Percentiles rank a stretch among this genome's conserved stretches.
Evolutionary conservation across 2,888 invertebrate genomes (phyloP).

Genomic region (Pterobdella sp.): DNA sequence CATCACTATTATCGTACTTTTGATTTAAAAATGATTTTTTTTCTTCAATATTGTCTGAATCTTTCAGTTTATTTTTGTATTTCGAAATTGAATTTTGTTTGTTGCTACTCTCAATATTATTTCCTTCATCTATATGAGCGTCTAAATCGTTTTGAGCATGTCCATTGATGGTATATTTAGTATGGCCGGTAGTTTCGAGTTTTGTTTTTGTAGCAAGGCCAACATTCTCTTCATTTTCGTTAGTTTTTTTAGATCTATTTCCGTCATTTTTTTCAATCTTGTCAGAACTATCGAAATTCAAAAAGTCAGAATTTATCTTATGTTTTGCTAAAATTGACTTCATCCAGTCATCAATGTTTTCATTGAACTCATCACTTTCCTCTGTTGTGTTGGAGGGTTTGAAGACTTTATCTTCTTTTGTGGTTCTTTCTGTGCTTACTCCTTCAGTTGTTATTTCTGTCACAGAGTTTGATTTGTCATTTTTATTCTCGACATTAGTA

Average conservation of each 20-base stretch:
- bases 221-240: neutral
- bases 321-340: constrained; percentile 3
- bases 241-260: neutral
- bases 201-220: neutral
- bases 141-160: neutral
- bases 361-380: neutral
- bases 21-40: neutral
- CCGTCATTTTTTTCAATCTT: neutral
- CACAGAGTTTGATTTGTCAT: too few species aligned
- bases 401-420: neutral
- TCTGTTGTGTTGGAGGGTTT: too few species aligned
- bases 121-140: neutral
- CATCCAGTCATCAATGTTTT: constrained; percentile 11
- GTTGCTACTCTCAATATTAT: neutral
- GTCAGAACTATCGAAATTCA: neutral
- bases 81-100: too few species aligned
- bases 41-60: too few species aligned
- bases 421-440: too few species aligned
- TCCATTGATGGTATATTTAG: neutral
- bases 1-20: neutral
- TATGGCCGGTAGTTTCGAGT: neutral
- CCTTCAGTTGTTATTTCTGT: too few species aligned
- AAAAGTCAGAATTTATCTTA: neutral
- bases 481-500: too few species aligned
- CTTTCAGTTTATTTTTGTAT: too few species aligned